Base-by-base conservation (phyloP, 2,113 vertebrate genomes). In the Paraplagusia blochii region DNA sequence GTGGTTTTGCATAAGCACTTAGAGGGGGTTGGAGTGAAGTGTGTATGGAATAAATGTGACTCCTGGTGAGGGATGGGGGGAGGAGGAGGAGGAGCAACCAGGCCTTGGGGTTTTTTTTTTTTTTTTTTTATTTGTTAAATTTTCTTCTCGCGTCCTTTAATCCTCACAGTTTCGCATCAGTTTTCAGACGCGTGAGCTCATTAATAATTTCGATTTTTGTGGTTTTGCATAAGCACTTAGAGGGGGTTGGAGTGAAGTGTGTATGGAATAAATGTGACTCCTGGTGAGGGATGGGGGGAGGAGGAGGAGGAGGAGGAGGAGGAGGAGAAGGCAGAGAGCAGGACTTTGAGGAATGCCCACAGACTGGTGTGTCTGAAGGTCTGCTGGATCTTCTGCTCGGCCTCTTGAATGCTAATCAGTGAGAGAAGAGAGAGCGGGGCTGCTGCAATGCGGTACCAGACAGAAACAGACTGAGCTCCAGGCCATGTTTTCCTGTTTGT, bases 371-470 rank as follows among this genome's bases (percentile, higher is more conserved):
- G 70, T 83, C 53, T 70, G 72, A 19, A 66, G 52, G 22, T n/a
- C 22, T 29, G 67, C 57, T 58, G 62, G 44, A 58, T 59, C 60
- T 51, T 67, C 59, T 63, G 75, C 61, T 72, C 52, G 62, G 63
- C 66, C 44, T 66, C 59, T 39, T 83, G 85, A 87, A 89, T 90
- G 77, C 81, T 88, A 87, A 90, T 88, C 76, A 89, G 84, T 50
- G 69, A 60, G 80, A 77, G 33, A 86, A 84, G 84, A 83, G 79
- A 63, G 52, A 81, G 77, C 42, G 44, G 72, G 84, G 49, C 68
- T 89, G 82, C 88, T 91, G 90, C 90, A 92, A 84, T 92, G 90
- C 90, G 90, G 90, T 89, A 90, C 72, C 67, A 69, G 67, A 57
- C 67, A 56, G 55, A 59, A 45, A 64, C 74, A 59, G 15, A 50